Evolutionary conservation across 37 sponge, comb jelly and placozoan genomes (phyloP), one percentile per base, ranked within the genome.

Genomic region (Mnemiopsis leidyi): DNA sequence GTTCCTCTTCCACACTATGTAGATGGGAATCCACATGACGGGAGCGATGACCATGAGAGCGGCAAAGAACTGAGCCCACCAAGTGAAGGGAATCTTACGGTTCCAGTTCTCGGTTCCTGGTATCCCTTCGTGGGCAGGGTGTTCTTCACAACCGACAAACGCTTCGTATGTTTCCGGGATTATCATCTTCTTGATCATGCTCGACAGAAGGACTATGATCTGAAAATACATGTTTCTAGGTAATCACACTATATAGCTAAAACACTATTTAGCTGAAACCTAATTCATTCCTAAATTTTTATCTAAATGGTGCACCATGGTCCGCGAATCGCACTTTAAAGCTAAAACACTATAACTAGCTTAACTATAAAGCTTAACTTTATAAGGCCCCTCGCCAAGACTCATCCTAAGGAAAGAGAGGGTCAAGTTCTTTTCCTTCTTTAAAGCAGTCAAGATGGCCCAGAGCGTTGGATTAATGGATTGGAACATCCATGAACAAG

Each of bases 81-180:
- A 71, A 28, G 75, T n/a, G 75, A 71, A 71, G 20, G 75, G 30
- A 71, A 71, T 71, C 3, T 23, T 2, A 7, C 75, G 7, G 75
- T 29, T n/a, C 75, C 75, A 71, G 75, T n/a, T 71, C 75, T 71
- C n/a, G 20, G 75, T 71, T 71, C 75, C 75, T n/a, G 75, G 30
- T 5, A 71, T 71, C 21, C 20, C n/a, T 3, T n/a, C 30, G 75
- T 71, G 5, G 30, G 20, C 3, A 18, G 75, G 75, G 7, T 5
- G n/a, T 7, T 71, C 30, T 28, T 23, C n/a, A 71, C 75, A 71
- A 18, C 75, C 75, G n/a, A 71, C 75, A 18, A 29, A 71, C 3
- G 30, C 3, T 28, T 29, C 30, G 5, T 29, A n/a, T n/a, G 75
- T 71, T 71, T 71, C 75, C 2, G 75, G 75, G 75, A 71, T 25